Evolutionary conservation across 2,888 invertebrate species (phyloP).

Genomic region (Byasa hedistus): DNA sequence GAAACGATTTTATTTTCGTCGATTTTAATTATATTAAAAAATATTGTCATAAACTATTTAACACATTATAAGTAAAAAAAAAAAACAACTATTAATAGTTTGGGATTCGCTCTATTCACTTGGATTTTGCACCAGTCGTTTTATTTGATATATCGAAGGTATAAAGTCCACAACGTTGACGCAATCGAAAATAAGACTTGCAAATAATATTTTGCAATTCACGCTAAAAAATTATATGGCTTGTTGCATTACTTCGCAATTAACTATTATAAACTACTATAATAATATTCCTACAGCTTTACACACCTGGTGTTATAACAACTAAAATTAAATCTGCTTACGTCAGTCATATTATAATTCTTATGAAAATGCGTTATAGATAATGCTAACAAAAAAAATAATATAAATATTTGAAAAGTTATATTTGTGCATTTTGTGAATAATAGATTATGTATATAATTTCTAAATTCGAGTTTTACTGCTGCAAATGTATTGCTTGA

Average conservation of each 20-base stretch:
- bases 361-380: background rate
- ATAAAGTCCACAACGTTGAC: slow-evolving; percentile 18
- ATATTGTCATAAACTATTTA: no score
- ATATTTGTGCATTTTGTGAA: background rate
- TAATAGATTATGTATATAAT: background rate
- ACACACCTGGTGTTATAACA: background rate
- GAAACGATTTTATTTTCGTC: no score
- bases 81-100: no score
- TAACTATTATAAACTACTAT: no score
- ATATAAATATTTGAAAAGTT: background rate
- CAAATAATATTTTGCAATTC: slow-evolving; percentile 15
- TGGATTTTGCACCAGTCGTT: slow-evolving; percentile 18
- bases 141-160: slow-evolving; percentile 1
- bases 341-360: background rate
- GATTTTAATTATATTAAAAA: no score
- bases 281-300: background rate
- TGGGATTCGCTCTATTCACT: background rate
- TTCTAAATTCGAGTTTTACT: background rate
- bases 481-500: background rate
- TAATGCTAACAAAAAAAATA: background rate
- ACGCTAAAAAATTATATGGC: slow-evolving; percentile 7
- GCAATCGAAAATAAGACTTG: background rate
- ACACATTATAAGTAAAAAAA: no score
- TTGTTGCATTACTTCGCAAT: background rate
- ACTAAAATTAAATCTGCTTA: background rate